A percentile compares a stretch with the other conserved stretches of the same genome.
Evolutionary conservation across 2,797 vertebrate species (phyloP).

Genomic region (Gymnopithys bicolor): DNA sequence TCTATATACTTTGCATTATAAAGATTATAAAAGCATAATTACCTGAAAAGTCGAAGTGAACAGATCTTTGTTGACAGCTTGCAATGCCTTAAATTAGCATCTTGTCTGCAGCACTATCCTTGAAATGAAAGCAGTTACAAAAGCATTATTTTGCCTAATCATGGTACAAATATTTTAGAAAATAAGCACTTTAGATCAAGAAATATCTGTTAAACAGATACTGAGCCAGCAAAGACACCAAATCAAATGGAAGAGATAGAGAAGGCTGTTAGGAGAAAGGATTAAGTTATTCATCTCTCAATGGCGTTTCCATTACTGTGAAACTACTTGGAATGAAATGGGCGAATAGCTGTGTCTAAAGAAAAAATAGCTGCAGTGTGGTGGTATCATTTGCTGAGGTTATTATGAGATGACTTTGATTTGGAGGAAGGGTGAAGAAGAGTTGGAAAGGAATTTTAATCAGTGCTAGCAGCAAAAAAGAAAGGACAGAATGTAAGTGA

Average conservation of each 20-base stretch:
- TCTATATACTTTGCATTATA: background rate
- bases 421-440: conserved; percentile 17
- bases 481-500: background rate
- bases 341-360: conserved; percentile 42
- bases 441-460: conserved; percentile 41
- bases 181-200: background rate
- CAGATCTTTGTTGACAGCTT: background rate
- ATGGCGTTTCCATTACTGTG: conserved; percentile 45
- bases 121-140: background rate
- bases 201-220: conserved; percentile 11
- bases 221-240: background rate
- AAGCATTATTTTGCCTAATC: background rate
- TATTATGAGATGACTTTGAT: conserved; percentile 47
- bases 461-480: background rate
- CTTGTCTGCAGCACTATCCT: background rate
- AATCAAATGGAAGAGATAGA: conserved; percentile 21
- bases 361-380: conserved; percentile 2
- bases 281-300: conserved; percentile 61
- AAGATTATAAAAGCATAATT: background rate
- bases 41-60: background rate
- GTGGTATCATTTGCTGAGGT: conserved; percentile 23
- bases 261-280: background rate
- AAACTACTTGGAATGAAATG: conserved; percentile 47
- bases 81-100: background rate
- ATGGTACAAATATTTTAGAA: conserved; percentile 2